Percentiles rank a stretch among this genome's conserved stretches.
Conservation (phyloP, 2,888 invertebrate genomes). For the Tachina fera region DNA sequence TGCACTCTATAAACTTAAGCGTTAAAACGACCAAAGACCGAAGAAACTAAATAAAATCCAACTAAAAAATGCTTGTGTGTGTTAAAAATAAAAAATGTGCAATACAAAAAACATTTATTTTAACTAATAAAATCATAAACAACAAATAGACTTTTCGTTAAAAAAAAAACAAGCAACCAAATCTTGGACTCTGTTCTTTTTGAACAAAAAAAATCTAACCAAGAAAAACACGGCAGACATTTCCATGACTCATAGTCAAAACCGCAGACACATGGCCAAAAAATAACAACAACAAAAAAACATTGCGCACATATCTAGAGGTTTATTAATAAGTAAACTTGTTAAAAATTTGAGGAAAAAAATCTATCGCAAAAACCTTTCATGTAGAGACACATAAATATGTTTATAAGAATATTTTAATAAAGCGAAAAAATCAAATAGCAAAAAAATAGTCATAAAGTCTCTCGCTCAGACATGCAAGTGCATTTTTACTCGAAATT, state of each 20-base stretch:
- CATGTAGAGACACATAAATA: conserved; percentile 34
- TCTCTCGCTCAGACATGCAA: conserved; percentile 71
- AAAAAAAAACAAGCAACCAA: conserved; percentile 68
- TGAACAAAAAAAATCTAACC: conserved; percentile 27
- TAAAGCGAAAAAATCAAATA: conserved; percentile 42
- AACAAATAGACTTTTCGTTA: conserved; percentile 70
- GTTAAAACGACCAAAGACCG: conserved; percentile 15
- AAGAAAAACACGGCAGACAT: conserved; percentile 52
- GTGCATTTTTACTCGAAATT: conserved; percentile 60
- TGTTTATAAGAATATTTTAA: conserved; percentile 60
- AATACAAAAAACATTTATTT: conserved; percentile 73
- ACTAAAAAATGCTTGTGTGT: conserved; percentile 44
- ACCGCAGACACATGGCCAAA: conserved; percentile 64
- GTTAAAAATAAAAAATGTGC: conserved; percentile 56
- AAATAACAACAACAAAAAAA: conserved; percentile 9
- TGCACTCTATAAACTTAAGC: conserved; percentile 60
- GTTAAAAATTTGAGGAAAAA: conserved; percentile 61
- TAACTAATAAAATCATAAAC: conserved; percentile 80
- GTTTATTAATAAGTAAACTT: conserved; percentile 66
- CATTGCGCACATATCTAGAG: conserved; percentile 42
- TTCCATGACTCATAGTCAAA: conserved; percentile 66
- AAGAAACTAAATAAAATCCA: conserved; percentile 1
- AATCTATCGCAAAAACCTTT: conserved; percentile 4
- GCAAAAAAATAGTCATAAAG: conserved; percentile 65
- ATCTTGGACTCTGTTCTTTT: conserved; percentile 69